These are phyloP conservation scores for Euthynnus affinis DNA, from an alignment of 2,797 vertebrate genomes.

Conservation along the genomic window DNA sequence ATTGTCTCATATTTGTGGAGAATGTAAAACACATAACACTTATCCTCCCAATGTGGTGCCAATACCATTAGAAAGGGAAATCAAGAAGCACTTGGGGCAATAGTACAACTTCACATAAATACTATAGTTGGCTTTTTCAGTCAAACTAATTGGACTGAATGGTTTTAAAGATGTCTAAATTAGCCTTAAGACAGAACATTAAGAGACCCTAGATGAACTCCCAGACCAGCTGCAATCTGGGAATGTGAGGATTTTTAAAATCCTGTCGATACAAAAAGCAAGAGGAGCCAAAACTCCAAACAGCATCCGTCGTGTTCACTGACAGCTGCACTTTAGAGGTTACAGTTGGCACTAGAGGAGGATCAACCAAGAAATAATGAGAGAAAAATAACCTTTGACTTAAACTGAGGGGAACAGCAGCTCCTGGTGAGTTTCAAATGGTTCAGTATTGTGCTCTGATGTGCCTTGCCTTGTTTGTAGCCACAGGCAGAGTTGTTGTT, in stretches of 20 bases:
- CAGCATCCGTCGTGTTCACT: slow-evolving; percentile 10
- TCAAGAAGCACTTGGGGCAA: slow-evolving; percentile 63
- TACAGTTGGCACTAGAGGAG: slow-evolving; percentile 28
- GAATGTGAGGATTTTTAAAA: slow-evolving; percentile 48
- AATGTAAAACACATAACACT: slow-evolving; percentile 65
- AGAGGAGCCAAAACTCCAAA: slow-evolving; percentile 30
- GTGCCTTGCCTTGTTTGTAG: slow-evolving; percentile 66
- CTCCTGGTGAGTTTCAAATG: slow-evolving; percentile 60
- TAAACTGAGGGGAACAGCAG: slow-evolving; percentile 17
- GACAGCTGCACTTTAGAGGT: slow-evolving; percentile 63
- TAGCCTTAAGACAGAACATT: slow-evolving; percentile 60
- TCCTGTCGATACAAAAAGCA: slow-evolving; percentile 32
- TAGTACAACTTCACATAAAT: slow-evolving; percentile 60
- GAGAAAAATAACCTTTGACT: slow-evolving; percentile 73
- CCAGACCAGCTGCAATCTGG: slow-evolving; percentile 53
- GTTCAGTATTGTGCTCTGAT: slow-evolving; percentile 52
- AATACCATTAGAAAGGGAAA: slow-evolving; percentile 58
- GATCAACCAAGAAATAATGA: slow-evolving; percentile 73
- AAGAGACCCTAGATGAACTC: slow-evolving; percentile 53
- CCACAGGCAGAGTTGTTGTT: slow-evolving; percentile 70
- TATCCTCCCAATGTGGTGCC: slow-evolving; percentile 45
- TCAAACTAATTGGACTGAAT: slow-evolving; percentile 63
- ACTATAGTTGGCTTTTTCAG: slow-evolving; percentile 47
- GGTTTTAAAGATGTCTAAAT: slow-evolving; percentile 53
- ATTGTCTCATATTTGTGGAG: slow-evolving; percentile 61